These are phyloP conservation scores for Karalla daura DNA, from an alignment of 2,797 vertebrate species.

Conservation along the genomic window DNA sequence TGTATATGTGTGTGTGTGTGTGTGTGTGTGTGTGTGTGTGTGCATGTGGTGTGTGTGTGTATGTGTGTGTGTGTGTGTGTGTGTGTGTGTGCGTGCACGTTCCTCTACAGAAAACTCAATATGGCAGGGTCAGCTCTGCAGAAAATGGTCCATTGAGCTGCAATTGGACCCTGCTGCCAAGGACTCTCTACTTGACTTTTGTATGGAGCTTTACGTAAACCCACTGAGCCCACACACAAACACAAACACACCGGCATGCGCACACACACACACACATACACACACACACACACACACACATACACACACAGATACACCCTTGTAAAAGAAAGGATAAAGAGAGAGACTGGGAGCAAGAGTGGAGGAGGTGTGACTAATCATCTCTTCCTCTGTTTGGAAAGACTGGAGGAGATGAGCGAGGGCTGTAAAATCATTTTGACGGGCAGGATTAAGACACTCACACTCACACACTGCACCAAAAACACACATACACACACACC, in stretches of 20 bases:
- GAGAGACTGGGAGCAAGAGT: conserved; percentile 72
- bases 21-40: neutral
- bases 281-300: conserved; percentile 5
- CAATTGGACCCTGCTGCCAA: conserved; percentile 72
- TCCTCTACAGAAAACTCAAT: conserved; percentile 64
- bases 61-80: conserved; percentile 14
- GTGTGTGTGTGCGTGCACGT: neutral
- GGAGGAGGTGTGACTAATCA: conserved; percentile 84
- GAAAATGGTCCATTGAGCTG: conserved; percentile 76
- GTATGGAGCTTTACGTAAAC: conserved; percentile 78
- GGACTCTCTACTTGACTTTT: conserved; percentile 77
- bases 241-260: conserved; percentile 33
- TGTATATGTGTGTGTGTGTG: conserved; percentile 10
- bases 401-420: conserved; percentile 79
- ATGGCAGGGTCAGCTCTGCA: conserved; percentile 72
- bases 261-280: neutral
- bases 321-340: conserved; percentile 75
- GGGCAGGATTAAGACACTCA: conserved; percentile 72
- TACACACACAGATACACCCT: conserved; percentile 55
- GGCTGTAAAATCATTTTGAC: conserved; percentile 82
- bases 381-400: conserved; percentile 79
- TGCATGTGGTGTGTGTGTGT: conserved; percentile 9
- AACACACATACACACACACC: neutral
- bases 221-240: conserved; percentile 70
- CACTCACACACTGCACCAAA: conserved; percentile 1